phyloP scores from a whole-genome alignment of 1,140 invertebrate genomes.

The Drosophila pectinifera region DNA sequence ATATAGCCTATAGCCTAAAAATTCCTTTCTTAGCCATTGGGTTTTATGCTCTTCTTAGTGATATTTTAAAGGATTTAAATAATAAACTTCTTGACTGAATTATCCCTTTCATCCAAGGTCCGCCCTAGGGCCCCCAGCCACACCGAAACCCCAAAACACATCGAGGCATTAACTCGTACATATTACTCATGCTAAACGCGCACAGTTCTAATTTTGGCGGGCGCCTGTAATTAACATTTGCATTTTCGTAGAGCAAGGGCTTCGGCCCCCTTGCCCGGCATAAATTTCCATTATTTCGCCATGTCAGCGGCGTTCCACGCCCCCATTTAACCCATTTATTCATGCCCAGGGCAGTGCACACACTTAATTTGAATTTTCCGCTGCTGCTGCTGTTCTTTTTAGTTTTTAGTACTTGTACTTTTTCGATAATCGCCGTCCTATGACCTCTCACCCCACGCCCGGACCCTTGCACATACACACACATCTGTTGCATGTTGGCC shows the following conservation, averaged over 20 bases:
- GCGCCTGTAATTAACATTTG: constrained; percentile 74
- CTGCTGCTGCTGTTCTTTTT: constrained; percentile 19
- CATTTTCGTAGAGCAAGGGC: constrained; percentile 57
- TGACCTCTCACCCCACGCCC: constrained; percentile 4
- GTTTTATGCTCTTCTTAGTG: neutral
- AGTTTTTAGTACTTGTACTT: constrained; percentile 24
- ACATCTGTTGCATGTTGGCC: constrained; percentile 71
- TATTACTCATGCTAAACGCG: constrained; percentile 66
- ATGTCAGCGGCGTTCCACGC: constrained; percentile 22
- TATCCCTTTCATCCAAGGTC: constrained; percentile 12
- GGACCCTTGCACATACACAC: constrained; percentile 2
- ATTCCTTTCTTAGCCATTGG: neutral
- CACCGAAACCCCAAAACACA: constrained; percentile 10
- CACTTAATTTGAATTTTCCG: constrained; percentile 48
- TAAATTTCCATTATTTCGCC: constrained; percentile 66
- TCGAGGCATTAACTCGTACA: constrained; percentile 30
- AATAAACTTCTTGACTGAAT: neutral
- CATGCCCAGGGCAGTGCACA: constrained; percentile 13
- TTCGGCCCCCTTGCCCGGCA: constrained; percentile 23
- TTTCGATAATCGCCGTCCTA: constrained; percentile 31
- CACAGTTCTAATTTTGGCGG: constrained; percentile 65
- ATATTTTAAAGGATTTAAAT: neutral
- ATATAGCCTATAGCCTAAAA: neutral
- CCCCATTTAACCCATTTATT: constrained; percentile 38
- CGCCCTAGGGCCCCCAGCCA: constrained; percentile 13